Conservation (phyloP, 2,113 vertebrate species). For the Empidonax traillii region DNA sequence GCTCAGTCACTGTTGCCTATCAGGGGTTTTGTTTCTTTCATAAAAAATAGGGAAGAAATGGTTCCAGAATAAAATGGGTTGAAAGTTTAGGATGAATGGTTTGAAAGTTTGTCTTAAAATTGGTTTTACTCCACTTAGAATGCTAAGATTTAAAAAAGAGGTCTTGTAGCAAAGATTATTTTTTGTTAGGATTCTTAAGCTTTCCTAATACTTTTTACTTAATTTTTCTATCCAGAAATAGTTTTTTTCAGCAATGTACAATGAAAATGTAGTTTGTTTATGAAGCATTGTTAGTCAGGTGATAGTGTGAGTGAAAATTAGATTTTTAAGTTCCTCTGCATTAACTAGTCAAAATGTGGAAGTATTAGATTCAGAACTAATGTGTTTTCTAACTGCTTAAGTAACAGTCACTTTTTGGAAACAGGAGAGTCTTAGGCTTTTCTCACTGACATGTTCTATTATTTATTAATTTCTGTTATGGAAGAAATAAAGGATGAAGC, state of each 20-base stretch:
- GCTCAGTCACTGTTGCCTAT: background rate
- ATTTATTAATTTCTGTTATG: background rate
- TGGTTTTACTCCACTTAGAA: background rate
- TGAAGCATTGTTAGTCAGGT: background rate
- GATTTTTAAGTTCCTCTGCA: background rate
- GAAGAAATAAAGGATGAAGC: background rate
- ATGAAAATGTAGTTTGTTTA: background rate
- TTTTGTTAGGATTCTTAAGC: background rate
- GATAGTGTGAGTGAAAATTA: background rate
- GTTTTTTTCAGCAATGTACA: background rate
- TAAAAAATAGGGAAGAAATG: background rate
- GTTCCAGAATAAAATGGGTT: background rate
- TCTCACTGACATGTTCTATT: background rate
- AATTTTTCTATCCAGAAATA: background rate
- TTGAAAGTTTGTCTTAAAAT: background rate
- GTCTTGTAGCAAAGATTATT: background rate
- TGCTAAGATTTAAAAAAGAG: background rate
- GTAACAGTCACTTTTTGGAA: background rate
- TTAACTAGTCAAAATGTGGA: background rate
- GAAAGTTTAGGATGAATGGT: background rate
- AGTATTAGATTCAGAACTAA: background rate
- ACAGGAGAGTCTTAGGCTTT: background rate
- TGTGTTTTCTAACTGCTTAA: background rate
- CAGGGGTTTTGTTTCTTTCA: background rate
- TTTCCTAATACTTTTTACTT: background rate